Evolutionary conservation across 64 coral and sea anemone species (phyloP), one percentile per base, ranked within the genome.

Genomic region (Catalaphyllia jardinei): DNA sequence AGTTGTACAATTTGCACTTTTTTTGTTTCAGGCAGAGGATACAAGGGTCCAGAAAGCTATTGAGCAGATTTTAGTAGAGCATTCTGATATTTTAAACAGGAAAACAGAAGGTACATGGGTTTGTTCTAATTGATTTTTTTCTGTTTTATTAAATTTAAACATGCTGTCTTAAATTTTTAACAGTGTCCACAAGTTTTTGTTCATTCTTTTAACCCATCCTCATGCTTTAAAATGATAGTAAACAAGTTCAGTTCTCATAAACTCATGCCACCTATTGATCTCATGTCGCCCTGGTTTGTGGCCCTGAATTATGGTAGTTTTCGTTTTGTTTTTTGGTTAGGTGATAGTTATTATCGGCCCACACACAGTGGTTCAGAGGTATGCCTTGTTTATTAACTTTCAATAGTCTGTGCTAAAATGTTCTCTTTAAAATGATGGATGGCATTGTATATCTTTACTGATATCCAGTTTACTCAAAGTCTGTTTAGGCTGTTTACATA

Each of bases 351-450:
- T 50, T 85, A 85, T 19, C 65, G 83, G 8, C 38, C 90, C 22
- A 78, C 90, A 2, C 90, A 92, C 29, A 92, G 90, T 87, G 90
- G 90, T 49, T 87, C 74, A 87, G 90, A 92, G 83, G 89, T 91
- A 76, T 42, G 24, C 16, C 59, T 8, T 51, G 46, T 73, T 74
- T 22, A 57, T 5, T 46, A 46, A 46, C 42, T 46, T 46, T 46
- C 3, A 46, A 46, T 46, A 46, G 4, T 46, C 42, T 46, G 42
- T 46, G 7, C 42, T 46, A 46, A 46, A 46, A 46, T 46, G 42
- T 46, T 46, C 42, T 46, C 6, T 8, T 35, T 35, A n/a, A 39
- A 39, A 39, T 39, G 4, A 4, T 3, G 4, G 38, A 4, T 46
- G 42, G 6, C 4, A 8, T 46, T 46, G 4, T 46, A 46, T 46